phyloP scores from a whole-genome alignment of 1,140 invertebrate genomes.

The Metopolophium dirhodum region DNA sequence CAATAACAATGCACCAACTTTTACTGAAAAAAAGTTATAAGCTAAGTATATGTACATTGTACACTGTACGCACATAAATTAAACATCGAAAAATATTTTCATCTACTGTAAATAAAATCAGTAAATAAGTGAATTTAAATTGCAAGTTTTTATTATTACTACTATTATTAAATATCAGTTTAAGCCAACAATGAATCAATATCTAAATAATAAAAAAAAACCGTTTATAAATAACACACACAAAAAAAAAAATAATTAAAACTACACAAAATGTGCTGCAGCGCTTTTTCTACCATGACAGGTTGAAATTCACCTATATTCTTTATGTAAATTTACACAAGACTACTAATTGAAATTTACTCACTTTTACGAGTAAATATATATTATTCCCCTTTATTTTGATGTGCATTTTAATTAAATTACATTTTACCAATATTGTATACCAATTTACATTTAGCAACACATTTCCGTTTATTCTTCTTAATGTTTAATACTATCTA shows the following conservation, averaged over 20 bases:
- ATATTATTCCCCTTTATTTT: neutral
- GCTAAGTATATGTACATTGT: neutral
- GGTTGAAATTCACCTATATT: neutral
- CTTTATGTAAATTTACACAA: neutral
- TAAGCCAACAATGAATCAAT: neutral
- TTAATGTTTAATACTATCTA: too few relatives aligned
- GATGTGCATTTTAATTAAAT: neutral
- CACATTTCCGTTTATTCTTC: too few relatives aligned
- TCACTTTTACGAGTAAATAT: constrained; percentile 1
- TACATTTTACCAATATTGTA: neutral
- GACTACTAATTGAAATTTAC: neutral
- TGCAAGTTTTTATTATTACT: neutral
- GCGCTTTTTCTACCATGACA: neutral
- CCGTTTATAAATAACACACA: neutral
- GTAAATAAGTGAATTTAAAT: neutral
- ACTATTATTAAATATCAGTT: neutral
- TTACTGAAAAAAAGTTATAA: neutral
- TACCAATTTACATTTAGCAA: too few relatives aligned
- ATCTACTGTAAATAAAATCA: neutral
- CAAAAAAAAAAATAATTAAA: neutral
- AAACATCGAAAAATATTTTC: neutral
- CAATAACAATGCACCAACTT: neutral
- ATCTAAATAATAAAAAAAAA: neutral
- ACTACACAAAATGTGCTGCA: neutral
- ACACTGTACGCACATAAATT: neutral